A percentile compares a stretch with the other conserved stretches of the same genome.
phyloP scores from a whole-genome alignment of 2,113 vertebrate genomes.

The Sterna hirundo region DNA sequence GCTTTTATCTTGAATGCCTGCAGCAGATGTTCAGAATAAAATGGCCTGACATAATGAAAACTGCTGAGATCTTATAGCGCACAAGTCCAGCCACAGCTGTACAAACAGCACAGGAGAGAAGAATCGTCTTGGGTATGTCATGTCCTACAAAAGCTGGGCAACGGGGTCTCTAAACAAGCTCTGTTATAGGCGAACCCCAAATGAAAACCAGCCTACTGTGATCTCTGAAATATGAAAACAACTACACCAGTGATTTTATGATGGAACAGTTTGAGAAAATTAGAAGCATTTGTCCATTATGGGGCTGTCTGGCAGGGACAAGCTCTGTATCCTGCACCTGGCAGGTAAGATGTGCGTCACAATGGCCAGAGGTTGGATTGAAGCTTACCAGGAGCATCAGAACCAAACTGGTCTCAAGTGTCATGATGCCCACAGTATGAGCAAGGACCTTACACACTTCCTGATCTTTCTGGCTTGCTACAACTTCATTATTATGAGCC shows the following conservation, averaged over 20 bases:
- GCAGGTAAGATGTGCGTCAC: not conserved
- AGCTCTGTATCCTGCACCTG: not conserved
- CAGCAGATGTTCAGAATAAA: not conserved
- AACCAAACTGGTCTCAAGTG: not conserved
- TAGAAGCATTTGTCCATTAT: not conserved
- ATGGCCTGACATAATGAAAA: not conserved
- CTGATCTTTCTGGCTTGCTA: not conserved
- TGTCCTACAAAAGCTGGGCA: not conserved
- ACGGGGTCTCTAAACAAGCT: not conserved
- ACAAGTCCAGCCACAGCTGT: not conserved
- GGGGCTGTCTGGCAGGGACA: not conserved
- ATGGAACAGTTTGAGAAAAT: not conserved
- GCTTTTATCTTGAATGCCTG: not conserved
- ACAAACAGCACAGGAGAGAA: not conserved
- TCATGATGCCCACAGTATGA: fast-evolving
- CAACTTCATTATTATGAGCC: not conserved
- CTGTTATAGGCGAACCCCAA: not conserved
- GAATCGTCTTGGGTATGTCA: not conserved
- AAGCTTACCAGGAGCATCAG: not conserved
- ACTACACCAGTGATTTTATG: not conserved
- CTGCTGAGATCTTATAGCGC: not conserved
- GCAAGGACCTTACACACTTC: not conserved
- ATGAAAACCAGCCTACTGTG: not conserved
- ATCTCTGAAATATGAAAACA: not conserved
- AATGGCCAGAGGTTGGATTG: not conserved